phyloP scores from a whole-genome alignment of 2,113 vertebrate genomes.

The Clarias gariepinus region DNA sequence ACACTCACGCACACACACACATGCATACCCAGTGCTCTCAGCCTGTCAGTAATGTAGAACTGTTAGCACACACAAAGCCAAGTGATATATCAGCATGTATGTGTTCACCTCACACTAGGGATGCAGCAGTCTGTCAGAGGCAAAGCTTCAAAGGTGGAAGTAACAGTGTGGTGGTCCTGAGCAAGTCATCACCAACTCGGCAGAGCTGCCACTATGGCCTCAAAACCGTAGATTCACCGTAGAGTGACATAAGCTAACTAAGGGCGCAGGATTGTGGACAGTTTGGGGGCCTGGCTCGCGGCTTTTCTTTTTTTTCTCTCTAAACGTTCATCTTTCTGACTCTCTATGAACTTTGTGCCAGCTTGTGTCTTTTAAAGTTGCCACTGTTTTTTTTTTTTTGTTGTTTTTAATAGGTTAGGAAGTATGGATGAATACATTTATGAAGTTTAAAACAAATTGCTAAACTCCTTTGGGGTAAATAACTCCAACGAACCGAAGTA shows the following conservation, averaged over 20 bases:
- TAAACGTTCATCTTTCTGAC: background rate
- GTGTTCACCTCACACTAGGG: slow-evolving; percentile 26
- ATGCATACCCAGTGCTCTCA: slow-evolving; percentile 14
- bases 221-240: background rate
- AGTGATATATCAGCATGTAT: slow-evolving; percentile 23
- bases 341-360: background rate
- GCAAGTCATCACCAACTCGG: slow-evolving; percentile 9
- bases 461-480: background rate
- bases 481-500: slow-evolving; percentile 1
- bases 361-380: background rate
- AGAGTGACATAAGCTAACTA: background rate
- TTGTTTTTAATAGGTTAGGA: slow-evolving; percentile 1
- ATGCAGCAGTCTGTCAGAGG: slow-evolving; percentile 27
- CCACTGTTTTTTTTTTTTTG: background rate
- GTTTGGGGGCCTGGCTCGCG: background rate
- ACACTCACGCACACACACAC: background rate
- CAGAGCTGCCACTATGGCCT: background rate
- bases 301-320: background rate
- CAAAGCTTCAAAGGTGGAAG: slow-evolving; percentile 17
- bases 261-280: background rate
- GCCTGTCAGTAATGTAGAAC: slow-evolving; percentile 22
- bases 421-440: slow-evolving; percentile 10
- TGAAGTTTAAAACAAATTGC: background rate
- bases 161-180: slow-evolving; percentile 3
- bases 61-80: slow-evolving; percentile 29